Conservation (phyloP, 1,140 invertebrate genomes). For the Harlomillsia oculata region DNA sequence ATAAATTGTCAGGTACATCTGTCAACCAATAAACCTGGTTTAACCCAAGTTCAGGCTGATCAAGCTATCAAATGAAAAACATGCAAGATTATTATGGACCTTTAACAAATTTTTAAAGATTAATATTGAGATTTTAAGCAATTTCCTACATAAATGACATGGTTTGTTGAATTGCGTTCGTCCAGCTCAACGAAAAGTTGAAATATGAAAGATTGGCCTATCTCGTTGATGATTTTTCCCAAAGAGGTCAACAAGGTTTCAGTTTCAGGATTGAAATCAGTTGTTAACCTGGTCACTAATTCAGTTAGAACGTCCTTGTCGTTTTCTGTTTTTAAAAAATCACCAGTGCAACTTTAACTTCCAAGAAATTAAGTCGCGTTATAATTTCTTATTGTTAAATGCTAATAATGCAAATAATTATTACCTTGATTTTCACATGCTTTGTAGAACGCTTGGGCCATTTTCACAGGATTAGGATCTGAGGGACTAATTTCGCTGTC, state of each 20-base stretch:
- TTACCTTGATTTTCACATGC: conserved; percentile 9
- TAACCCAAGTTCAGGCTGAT: conserved; percentile 8
- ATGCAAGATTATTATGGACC: too few species aligned
- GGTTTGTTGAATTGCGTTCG: neutral
- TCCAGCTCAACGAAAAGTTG: neutral
- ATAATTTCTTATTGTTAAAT: neutral
- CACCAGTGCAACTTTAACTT: neutral
- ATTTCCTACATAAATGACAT: neutral
- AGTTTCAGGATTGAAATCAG: neutral
- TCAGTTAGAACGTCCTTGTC: neutral
- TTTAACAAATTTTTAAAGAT: too few species aligned
- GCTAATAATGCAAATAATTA: neutral
- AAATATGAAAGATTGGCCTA: neutral
- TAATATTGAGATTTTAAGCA: neutral
- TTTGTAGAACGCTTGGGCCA: neutral
- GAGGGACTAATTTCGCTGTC: neutral
- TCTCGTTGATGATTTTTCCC: neutral
- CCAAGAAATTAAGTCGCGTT: too few species aligned
- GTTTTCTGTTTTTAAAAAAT: neutral
- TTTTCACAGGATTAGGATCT: neutral
- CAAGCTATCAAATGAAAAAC: too few species aligned
- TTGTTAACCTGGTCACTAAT: neutral
- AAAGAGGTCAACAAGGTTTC: neutral
- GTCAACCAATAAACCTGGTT: neutral
- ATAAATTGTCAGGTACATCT: neutral